Percentiles rank a stretch among this genome's conserved stretches.
phyloP scores from a whole-genome alignment of 2,113 vertebrate species.

The Petaurus breviceps region DNA sequence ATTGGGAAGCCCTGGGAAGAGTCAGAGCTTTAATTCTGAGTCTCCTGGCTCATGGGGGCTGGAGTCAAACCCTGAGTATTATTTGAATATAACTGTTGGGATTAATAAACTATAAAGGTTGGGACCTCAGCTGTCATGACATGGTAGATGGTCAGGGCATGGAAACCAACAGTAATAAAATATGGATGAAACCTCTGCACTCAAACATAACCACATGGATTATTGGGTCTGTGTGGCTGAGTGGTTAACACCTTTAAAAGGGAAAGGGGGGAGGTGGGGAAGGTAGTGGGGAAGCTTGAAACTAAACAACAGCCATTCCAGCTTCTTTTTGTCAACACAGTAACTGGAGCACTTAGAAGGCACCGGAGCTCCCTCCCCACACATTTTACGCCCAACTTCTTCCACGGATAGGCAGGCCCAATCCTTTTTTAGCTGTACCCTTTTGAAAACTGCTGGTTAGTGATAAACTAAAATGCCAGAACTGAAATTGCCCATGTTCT shows the following conservation, averaged over 20 bases:
- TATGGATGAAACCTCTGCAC: not conserved
- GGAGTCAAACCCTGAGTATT: slow-evolving; percentile 54
- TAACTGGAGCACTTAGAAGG: slow-evolving; percentile 60
- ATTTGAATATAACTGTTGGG: slow-evolving; percentile 68
- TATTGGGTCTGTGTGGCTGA: not conserved
- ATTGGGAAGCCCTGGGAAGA: accelerated
- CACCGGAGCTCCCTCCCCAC: slow-evolving; percentile 48
- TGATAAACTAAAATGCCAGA: slow-evolving; percentile 80
- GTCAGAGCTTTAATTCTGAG: not conserved
- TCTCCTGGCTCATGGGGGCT: slow-evolving; percentile 47
- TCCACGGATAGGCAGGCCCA: slow-evolving; percentile 62
- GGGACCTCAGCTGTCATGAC: slow-evolving; percentile 60
- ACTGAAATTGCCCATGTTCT: slow-evolving; percentile 79
- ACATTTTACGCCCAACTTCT: slow-evolving; percentile 66
- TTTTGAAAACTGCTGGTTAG: slow-evolving; percentile 81
- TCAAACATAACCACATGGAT: accelerated
- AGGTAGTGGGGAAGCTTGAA: not conserved
- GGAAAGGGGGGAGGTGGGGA: not conserved
- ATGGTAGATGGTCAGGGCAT: not conserved
- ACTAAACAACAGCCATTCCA: not conserved
- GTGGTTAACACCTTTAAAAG: slow-evolving; percentile 31
- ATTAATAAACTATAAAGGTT: slow-evolving; percentile 57
- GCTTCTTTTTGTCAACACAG: not conserved
- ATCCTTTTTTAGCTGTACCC: slow-evolving; percentile 78
- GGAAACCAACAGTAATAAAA: slow-evolving; percentile 57